Conservation (phyloP, 2,888 invertebrate genomes). For the Augochlorella aurata region DNA sequence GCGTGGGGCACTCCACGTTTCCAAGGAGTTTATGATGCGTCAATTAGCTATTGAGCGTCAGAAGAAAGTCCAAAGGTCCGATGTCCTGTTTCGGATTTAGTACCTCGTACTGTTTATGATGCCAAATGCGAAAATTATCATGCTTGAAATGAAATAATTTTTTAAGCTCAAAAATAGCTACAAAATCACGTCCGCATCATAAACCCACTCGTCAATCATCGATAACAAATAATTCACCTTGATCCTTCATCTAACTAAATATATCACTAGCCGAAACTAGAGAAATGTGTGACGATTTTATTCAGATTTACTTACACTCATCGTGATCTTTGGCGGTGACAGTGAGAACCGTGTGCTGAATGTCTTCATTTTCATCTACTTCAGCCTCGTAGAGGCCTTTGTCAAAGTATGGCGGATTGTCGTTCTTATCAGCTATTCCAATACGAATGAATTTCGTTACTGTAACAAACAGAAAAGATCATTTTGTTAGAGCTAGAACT, state of each 20-base stretch:
- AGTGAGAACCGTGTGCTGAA: conserved; percentile 97
- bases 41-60: too few species aligned
- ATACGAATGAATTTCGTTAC: conserved; percentile 99
- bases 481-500: conserved; percentile 18
- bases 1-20: too few species aligned
- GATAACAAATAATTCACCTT: not conserved
- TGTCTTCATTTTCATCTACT: conserved; percentile 98
- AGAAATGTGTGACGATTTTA: not conserved
- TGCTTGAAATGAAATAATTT: too few species aligned
- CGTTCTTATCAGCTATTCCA: conserved; percentile 99
- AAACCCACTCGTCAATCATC: too few species aligned
- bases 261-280: not conserved
- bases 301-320: conserved; percentile 91
- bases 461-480: conserved; percentile 83
- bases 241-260: not conserved
- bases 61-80: too few species aligned
- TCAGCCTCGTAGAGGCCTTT: conserved; percentile 98
- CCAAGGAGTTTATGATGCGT: too few species aligned
- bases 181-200: too few species aligned
- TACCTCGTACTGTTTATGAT: too few species aligned
- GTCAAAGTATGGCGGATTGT: conserved; percentile 99
- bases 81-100: too few species aligned
- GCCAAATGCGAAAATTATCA: too few species aligned
- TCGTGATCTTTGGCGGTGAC: conserved; percentile 99
- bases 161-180: too few species aligned